These are phyloP conservation scores for Phlogophora meticulosa DNA, from an alignment of 2,888 invertebrate genomes.

Conservation along the genomic window DNA sequence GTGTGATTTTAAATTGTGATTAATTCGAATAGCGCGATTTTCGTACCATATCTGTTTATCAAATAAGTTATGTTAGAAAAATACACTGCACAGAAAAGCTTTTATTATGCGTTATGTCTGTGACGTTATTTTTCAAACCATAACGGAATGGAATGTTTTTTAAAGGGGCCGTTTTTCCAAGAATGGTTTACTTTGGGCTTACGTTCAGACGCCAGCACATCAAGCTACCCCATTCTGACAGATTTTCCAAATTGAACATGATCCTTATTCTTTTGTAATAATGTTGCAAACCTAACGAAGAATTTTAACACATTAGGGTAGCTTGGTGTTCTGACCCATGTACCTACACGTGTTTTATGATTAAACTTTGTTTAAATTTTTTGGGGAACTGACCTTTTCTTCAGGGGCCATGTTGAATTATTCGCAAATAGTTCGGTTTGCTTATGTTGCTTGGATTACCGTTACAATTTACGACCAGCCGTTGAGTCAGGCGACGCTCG, in stretches of 20 bases:
- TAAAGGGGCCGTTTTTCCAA: not conserved
- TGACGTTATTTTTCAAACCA: conserved; percentile 24
- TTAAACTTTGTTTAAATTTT: not conserved
- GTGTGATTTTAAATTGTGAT: too few species aligned
- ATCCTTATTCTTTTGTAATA: too few species aligned
- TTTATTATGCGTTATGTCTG: not conserved
- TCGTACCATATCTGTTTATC: not conserved
- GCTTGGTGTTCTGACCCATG: too few species aligned
- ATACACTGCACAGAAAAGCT: too few species aligned
- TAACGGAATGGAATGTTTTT: conserved; percentile 2
- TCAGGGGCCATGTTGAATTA: not conserved
- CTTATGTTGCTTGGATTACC: not conserved
- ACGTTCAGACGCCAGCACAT: too few species aligned
- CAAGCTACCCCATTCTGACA: too few species aligned
- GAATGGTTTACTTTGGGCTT: not conserved
- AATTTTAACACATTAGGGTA: too few species aligned
- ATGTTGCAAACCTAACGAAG: too few species aligned
- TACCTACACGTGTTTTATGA: too few species aligned
- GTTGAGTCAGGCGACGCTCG: conserved; percentile 34
- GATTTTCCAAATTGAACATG: too few species aligned
- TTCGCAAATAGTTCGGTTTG: not conserved
- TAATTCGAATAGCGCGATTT: too few species aligned
- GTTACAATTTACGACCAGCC: conserved; percentile 43
- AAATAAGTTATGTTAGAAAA: not conserved
- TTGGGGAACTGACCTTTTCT: not conserved